A percentile compares a stretch with the other conserved stretches of the same genome.
phyloP scores from a whole-genome alignment of 2,113 vertebrate species.

The Calidris pygmaea region DNA sequence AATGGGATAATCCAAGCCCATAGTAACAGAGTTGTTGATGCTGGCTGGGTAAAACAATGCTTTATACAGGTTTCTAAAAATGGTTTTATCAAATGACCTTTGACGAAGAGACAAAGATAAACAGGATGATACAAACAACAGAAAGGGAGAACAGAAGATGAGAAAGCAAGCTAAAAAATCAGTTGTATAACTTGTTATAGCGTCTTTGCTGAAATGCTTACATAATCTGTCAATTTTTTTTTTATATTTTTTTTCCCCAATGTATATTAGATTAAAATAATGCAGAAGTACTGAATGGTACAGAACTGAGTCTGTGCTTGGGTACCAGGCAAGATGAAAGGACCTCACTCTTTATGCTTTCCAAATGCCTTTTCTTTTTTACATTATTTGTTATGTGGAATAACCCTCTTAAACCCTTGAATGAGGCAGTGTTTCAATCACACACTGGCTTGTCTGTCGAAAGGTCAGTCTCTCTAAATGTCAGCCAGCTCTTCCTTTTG shows the following conservation, averaged over 20 bases:
- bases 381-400: neutral
- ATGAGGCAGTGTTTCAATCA: constrained; percentile 3
- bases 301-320: neutral
- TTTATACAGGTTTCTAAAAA: neutral
- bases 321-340: neutral
- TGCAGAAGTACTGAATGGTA: neutral
- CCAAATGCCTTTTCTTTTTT: neutral
- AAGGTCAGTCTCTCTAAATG: constrained; percentile 47
- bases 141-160: neutral
- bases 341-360: neutral
- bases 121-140: neutral
- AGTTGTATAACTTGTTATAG: neutral
- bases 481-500: constrained; percentile 7
- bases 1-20: neutral
- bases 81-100: neutral
- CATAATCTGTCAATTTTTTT: neutral
- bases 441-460: neutral
- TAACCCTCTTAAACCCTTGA: neutral
- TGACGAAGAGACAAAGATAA: neutral
- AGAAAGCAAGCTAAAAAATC: neutral
- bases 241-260: neutral
- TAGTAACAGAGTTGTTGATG: neutral
- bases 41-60: neutral
- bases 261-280: neutral
- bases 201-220: neutral